A percentile compares a stretch with the other conserved stretches of the same genome.
Conservation (phyloP, 2,797 vertebrate species). For the Karalla daura region DNA sequence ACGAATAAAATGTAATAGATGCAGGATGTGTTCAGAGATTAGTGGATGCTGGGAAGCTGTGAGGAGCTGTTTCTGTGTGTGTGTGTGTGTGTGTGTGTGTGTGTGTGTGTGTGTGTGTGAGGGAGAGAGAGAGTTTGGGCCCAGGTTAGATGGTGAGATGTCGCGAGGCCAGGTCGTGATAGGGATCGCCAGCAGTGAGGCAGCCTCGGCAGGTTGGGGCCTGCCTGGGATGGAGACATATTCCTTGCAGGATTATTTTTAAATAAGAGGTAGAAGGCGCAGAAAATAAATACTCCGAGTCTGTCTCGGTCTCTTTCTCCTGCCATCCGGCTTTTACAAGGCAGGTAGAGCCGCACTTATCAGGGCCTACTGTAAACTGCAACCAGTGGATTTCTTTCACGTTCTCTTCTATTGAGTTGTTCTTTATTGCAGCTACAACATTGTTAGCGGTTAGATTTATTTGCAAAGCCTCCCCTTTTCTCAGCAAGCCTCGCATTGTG, state of each 20-base stretch:
- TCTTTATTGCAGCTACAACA: conserved; percentile 47
- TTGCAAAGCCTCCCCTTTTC: conserved; percentile 55
- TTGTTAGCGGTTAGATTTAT: conserved; percentile 64
- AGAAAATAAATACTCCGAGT: neutral
- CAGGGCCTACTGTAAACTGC: conserved; percentile 6
- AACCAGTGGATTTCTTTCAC: conserved; percentile 25
- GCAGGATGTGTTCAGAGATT: conserved; percentile 52
- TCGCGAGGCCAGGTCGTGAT: conserved; percentile 67
- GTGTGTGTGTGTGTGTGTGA: conserved; percentile 7
- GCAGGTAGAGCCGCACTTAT: neutral
- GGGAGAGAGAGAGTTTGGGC: no score
- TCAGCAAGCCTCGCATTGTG: conserved; percentile 49
- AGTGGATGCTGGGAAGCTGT: conserved; percentile 16
- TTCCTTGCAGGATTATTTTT: conserved; percentile 32
- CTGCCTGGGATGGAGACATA: conserved; percentile 34
- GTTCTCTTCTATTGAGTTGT: conserved; percentile 28
- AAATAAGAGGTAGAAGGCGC: conserved; percentile 8
- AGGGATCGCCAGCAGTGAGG: conserved; percentile 64
- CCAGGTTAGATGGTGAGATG: conserved; percentile 74
- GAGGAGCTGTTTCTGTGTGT: neutral
- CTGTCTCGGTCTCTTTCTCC: neutral
- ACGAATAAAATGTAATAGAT: conserved; percentile 40
- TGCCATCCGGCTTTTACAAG: neutral
- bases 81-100: conserved; percentile 9
- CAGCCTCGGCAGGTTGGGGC: conserved; percentile 51